These are phyloP conservation scores for Pteria penguin DNA, from an alignment of 2,888 invertebrate genomes.

Conservation along the genomic window DNA sequence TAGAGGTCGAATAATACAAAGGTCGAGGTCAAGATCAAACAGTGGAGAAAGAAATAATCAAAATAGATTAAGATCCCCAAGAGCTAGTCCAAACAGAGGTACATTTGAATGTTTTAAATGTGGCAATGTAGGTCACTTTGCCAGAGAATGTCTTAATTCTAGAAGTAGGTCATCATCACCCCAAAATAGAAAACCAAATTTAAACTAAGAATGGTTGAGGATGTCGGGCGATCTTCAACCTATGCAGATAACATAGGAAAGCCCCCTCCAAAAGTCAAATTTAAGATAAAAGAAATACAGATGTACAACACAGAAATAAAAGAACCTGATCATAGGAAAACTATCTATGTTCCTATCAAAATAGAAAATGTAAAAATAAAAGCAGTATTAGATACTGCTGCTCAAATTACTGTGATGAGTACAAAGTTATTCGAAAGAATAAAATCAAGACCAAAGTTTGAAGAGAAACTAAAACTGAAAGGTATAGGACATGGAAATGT, in stretches of 20 bases:
- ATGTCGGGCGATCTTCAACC: neutral
- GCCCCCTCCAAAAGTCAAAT: neutral
- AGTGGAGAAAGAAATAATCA: no score
- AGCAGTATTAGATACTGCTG: constrained; percentile 1
- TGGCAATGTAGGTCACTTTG: constrained; percentile 12
- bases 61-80: no score
- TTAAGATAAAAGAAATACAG: neutral
- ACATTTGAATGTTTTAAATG: neutral
- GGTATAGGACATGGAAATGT: neutral
- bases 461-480: neutral
- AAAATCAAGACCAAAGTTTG: neutral
- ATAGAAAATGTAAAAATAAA: neutral
- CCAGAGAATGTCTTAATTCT: constrained; percentile 7
- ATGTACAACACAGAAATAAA: no score
- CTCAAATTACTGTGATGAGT: constrained; percentile 14
- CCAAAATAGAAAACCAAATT: constrained; percentile 2
- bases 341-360: neutral
- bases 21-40: neutral
- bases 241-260: neutral
- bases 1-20: neutral
- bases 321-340: neutral
- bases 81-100: neutral
- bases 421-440: neutral
- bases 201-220: neutral
- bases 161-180: neutral